Percentiles rank a stretch among this genome's conserved stretches.
Conservation (phyloP, 2,888 invertebrate genomes). For the Xanthorhoe spadicearia region DNA sequence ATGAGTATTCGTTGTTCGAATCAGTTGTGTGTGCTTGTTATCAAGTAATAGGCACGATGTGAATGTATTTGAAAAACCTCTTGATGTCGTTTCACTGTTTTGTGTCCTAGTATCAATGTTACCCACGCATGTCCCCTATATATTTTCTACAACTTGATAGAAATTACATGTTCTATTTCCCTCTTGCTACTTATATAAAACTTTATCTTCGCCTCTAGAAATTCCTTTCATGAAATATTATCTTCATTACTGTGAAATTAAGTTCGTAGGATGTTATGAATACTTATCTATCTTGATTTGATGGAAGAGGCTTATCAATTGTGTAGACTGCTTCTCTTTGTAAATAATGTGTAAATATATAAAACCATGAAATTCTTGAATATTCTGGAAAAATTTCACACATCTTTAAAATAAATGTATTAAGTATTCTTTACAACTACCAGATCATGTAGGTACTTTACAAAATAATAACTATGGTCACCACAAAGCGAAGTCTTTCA, state of each 20-base stretch:
- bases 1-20: slow-evolving; percentile 8
- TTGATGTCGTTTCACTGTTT: slow-evolving; percentile 29
- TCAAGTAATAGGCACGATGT: slow-evolving; percentile 23
- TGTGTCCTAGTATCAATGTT: slow-evolving; percentile 27
- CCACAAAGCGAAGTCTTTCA: background rate
- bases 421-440: background rate
- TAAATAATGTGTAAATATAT: slow-evolving; percentile 64
- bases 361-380: slow-evolving; percentile 26
- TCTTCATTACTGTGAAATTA: slow-evolving; percentile 15
- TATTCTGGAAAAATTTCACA: slow-evolving; percentile 24
- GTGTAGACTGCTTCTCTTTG: slow-evolving; percentile 60
- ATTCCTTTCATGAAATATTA: slow-evolving; percentile 31
- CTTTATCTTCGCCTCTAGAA: slow-evolving; percentile 43
- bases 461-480: background rate
- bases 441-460: background rate
- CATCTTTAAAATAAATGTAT: background rate
- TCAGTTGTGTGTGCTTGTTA: slow-evolving; percentile 12
- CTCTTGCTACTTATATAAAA: slow-evolving; percentile 26
- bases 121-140: slow-evolving; percentile 21
- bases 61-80: slow-evolving; percentile 22
- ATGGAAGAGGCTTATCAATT: slow-evolving; percentile 61
- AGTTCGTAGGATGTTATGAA: slow-evolving; percentile 47
- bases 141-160: slow-evolving; percentile 16
- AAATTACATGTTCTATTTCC: slow-evolving; percentile 4
- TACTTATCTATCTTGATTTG: no score